Base-by-base conservation (phyloP, 2,888 invertebrate species). In the Operophtera brumata region DNA sequence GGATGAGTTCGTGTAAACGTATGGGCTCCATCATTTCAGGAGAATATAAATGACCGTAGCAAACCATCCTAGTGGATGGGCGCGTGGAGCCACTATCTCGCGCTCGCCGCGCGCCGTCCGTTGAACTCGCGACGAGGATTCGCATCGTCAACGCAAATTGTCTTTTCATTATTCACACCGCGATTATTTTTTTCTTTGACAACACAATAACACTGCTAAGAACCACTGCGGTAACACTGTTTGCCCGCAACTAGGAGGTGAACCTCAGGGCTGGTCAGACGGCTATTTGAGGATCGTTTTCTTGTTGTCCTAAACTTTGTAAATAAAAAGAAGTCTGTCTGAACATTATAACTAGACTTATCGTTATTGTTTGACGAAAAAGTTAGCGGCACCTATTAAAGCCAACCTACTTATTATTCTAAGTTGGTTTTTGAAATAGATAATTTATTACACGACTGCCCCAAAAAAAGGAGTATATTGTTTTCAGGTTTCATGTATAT, bases 101-200 rank as follows among this genome's bases (percentile, higher is more conserved):
- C 47, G 25, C 46, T 61, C 45, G 42, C 61, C 64, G 64, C 58
- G 57, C 60, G 52, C 63, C 57, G 84, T 80, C 74, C 81, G 74
- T 84, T 84, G 82, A 86, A 84, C 82, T 78, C 74, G 65, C 71
- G 72, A 52, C 60, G 70, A 78, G 81, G 75, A 82, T 81, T 84
- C 79, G 74, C 77, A 75, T 78, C 79, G 78, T 77, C 78, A 74
- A 82, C 84, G 83, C 80, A 84, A 84, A 86, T 83, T 83, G 84
- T 84, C 81, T 84, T 84, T 86, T 80, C 82, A 86, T 86, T 85
- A 86, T 86, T 85, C 84, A 86, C 82, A 75, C 81, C 67, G 77
- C 78, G 79, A 85, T 82, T 82, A 83, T 84, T 84, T 78, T 72
- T 64, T 73, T 73, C 78, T 82, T 83, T 82, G 78, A 82, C 74